Base-by-base conservation (phyloP, 2,888 invertebrate genomes). In the Sinelater perroti region DNA sequence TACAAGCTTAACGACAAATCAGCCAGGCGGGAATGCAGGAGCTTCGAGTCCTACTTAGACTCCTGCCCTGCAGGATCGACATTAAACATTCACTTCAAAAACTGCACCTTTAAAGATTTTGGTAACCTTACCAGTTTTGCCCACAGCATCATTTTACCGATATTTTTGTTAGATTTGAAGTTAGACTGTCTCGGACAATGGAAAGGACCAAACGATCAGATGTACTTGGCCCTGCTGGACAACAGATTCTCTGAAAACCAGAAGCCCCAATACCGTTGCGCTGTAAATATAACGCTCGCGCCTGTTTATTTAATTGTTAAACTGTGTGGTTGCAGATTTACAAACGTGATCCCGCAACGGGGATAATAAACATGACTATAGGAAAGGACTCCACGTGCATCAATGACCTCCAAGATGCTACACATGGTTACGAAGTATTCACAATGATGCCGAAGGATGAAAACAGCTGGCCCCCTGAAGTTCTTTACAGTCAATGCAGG, bases 161-260 rank as follows among this genome's bases (percentile, higher is more conserved):
- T 17, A 2, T 21, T 63, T 67, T 42, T n/a, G n/a, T n/a, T 72
- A 83, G 85, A 84, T 67, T 77, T 85, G 51, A 82, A 79, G 51
- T 85, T 85, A 67, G 82, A 85, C 64, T 87, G 87, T 70, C 73
- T 87, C 62, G 87, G 85, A 17, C 82, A 83, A 66, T 87, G 87
- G 87, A 78, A 80, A 56, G 83, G 83, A 7, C 75, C 79, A 3
- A 78, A 80, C 59, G 80, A 81, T 14, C 81, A 85, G 64, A 79
- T 79, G 21, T 87, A 82, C 71, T 72, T 87, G 54, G 83, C 85
- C 5, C 78, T 86, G 55, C 75, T 81, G 53, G 84, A 85, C 66
- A 81, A 79, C 26, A 73, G 80, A 56, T 78, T 78, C 14, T 70
- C 70, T 11, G 73, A 70, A 26, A 76, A 77, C 36, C 72, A 75